Base-by-base conservation (phyloP, 2,888 invertebrate genomes). In the Diplolepis rosae region DNA sequence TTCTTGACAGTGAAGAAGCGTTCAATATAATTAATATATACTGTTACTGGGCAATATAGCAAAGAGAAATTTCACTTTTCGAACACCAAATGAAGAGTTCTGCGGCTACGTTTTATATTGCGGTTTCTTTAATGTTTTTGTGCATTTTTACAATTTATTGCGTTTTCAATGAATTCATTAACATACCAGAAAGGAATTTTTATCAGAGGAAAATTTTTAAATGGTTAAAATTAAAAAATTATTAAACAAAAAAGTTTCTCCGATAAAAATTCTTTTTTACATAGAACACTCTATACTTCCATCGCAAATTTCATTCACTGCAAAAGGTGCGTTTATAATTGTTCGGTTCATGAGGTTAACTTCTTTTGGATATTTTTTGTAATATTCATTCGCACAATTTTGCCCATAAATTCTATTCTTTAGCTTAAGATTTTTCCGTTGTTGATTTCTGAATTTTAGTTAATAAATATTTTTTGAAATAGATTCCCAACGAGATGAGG, bases 401-500 rank as follows among this genome's bases (percentile, higher is more conserved):
- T 39, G 39, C 61, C 22, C 61, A 35, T 11, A 39, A 35, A 24
- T 4, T 56, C 6, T 35, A 56, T 35, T 56, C 22, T 1, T 3
- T 61, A 61, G 24, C 13, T 32, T 24, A 39, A 24, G n/a, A 7
- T 22, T 3, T 39, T n/a, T 6, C 2, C 24, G n/a, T 0, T 61
- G 13, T 24, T 4, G 35, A n/a, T 1, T 67, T 68, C 56, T 68
- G 52, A 73, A 77, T 71, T 52, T 13, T 39, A 4, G 24, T 71
- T 78, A 81, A 82, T 85, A 82, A 82, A 78, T 70, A 68, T 72
- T 83, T 81, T 85, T 85, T 86, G 80, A 83, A 72, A 79, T 82
- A 86, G 86, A 85, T 86, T 79, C 76, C 83, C 81, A 78, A 74
- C 81, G 65, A 84, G 85, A 80, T 85, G 83, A 85, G 77, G 78